Evolutionary conservation across 2,113 vertebrate species (phyloP).

Genomic region (Mobula birostris): DNA sequence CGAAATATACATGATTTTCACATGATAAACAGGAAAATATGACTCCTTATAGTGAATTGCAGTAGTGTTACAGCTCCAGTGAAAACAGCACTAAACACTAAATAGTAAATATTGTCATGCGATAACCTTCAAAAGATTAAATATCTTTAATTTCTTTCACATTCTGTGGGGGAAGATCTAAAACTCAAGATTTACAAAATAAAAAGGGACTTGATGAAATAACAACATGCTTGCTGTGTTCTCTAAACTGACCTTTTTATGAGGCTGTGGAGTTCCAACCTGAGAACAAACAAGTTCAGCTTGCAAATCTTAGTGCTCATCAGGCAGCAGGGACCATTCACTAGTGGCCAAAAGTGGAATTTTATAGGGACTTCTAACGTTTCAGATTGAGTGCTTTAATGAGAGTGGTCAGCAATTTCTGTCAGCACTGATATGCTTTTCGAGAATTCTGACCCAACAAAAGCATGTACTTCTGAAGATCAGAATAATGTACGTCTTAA

Average conservation of each 20-base stretch:
- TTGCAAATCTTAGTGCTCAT: constrained; percentile 17
- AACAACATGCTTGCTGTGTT: not conserved
- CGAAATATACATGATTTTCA: not conserved
- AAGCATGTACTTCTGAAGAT: not conserved
- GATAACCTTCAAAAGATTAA: not conserved
- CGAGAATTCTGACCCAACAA: not conserved
- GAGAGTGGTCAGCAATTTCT: constrained; percentile 9
- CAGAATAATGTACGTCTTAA: not conserved
- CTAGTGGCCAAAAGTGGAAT: constrained; percentile 12
- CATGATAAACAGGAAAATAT: not conserved
- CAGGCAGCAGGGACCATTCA: not conserved
- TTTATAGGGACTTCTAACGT: not conserved
- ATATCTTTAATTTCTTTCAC: not conserved
- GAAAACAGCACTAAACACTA: not conserved
- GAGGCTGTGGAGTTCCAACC: not conserved
- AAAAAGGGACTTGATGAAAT: not conserved
- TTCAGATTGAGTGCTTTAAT: constrained; percentile 7
- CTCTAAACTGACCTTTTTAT: not conserved
- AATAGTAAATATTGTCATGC: not conserved
- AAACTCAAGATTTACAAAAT: not conserved
- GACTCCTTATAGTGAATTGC: not conserved
- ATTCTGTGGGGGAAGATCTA: not conserved
- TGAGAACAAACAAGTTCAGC: not conserved
- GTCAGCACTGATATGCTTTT: not conserved
- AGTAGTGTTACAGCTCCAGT: not conserved